Evolutionary conservation across 2,888 invertebrate species (phyloP).

Genomic region (Erebia aethiops): DNA sequence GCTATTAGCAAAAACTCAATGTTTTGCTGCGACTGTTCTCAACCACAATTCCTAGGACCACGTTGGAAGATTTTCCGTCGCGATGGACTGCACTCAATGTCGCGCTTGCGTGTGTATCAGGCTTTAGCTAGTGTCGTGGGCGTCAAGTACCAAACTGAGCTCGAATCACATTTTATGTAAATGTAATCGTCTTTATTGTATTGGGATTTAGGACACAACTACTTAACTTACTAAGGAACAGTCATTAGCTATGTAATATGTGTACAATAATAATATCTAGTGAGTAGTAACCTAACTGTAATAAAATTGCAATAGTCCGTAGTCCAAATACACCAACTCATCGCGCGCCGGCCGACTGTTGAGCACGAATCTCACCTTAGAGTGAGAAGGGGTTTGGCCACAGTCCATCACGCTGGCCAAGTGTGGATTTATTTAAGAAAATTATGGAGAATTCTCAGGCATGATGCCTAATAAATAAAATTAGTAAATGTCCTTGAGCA

Average conservation of each 20-base stretch:
- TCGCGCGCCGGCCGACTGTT: no score
- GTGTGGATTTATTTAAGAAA: no score
- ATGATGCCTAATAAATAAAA: not conserved
- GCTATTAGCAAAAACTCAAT: no score
- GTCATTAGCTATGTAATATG: no score
- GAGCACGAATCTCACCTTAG: no score
- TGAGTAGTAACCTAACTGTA: not conserved
- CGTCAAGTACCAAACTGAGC: slow-evolving; percentile 33
- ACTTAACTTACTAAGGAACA: not conserved
- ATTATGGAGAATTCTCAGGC: no score
- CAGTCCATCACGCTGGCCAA: no score
- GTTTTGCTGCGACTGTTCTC: no score
- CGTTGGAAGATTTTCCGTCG: not conserved
- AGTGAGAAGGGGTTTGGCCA: no score
- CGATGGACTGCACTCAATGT: not conserved
- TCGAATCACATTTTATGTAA: slow-evolving; percentile 34
- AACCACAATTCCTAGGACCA: not conserved
- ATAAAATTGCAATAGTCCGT: not conserved
- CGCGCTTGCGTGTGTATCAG: not conserved
- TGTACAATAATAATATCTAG: not conserved
- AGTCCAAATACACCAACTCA: not conserved
- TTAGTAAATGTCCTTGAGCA: slow-evolving; percentile 8
- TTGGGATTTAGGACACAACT: slow-evolving; percentile 13
- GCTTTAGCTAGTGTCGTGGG: slow-evolving; percentile 35
- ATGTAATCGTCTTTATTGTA: slow-evolving; percentile 29